Conservation (phyloP, 2,797 vertebrate species). For the Heteromormyrus szaboi region DNA sequence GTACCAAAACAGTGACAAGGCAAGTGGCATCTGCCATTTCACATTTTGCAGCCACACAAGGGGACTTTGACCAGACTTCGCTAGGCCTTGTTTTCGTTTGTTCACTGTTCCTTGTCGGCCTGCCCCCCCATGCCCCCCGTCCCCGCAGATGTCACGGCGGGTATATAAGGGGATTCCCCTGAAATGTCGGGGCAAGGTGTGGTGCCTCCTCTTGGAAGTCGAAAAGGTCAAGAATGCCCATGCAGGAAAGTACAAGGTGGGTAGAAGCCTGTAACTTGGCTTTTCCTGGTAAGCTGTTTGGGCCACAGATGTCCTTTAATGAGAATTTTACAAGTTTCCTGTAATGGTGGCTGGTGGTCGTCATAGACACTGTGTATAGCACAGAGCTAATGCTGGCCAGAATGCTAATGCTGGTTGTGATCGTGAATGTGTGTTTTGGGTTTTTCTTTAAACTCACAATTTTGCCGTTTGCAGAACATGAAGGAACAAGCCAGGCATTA, state of each 20-base stretch:
- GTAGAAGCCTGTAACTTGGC: neutral
- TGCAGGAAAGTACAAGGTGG: slow-evolving; percentile 74
- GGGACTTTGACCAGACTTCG: neutral
- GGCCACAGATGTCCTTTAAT: neutral
- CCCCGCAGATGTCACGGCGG: slow-evolving; percentile 64
- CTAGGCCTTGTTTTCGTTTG: neutral
- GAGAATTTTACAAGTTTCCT: neutral
- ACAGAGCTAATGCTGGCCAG: too few species aligned
- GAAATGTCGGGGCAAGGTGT: slow-evolving; percentile 75
- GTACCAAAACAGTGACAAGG: slow-evolving; percentile 76
- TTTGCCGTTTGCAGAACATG: slow-evolving; percentile 70
- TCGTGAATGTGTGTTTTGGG: neutral
- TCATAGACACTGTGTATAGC: neutral
- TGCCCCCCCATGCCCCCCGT: slow-evolving; percentile 26
- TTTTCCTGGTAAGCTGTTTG: neutral
- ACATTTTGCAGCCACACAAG: neutral
- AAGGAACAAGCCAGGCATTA: slow-evolving; percentile 75
- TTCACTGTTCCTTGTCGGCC: neutral
- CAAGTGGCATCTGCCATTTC: slow-evolving; percentile 39
- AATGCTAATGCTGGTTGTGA: neutral
- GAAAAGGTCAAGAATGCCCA: slow-evolving; percentile 74
- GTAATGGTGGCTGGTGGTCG: neutral
- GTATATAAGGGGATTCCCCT: slow-evolving; percentile 80
- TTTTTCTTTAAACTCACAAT: neutral
- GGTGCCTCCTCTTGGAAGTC: slow-evolving; percentile 72